Base-by-base conservation (phyloP, 2,888 invertebrate genomes). In the Heliconius charithonia region DNA sequence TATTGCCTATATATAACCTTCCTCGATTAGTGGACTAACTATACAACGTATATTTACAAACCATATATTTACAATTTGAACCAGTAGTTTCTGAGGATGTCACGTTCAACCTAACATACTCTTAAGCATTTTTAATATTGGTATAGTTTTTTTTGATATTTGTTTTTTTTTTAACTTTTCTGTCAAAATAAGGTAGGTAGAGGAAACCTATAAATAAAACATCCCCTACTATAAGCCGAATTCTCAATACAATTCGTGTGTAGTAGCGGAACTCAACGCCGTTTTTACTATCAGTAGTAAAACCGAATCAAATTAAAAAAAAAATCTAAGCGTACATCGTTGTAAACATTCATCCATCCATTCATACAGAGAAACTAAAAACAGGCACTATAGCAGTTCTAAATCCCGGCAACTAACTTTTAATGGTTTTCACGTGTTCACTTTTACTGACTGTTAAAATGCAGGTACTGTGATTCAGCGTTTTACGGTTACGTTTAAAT, bases 381-480 rank as follows among this genome's bases (percentile, higher is more conserved):
- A 74, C 62, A 41, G n/a, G 25, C 19, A 37, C 37, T 63, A 41
- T 56, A n/a, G 32, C 19, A 37, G 32, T 29, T 56, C n/a, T 32
- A 29, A 56, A n/a, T 56, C 71, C 56, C 6, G 32, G 32, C 29
- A 56, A 29, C 71, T 32, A 59, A 72, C 32, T 72, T 72, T 72
- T 72, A 72, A 72, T 72, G 56, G 71, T 72, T 72, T 72, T 72
- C 29, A 56, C 71, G 56, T 72, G 71, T 72, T 56, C 71, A 32
- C 71, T 4, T 71, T 71, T 71, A 71, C 29, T 56, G 56, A 22
- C 29, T 29, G 71, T 56, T 71, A 56, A 71, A 71, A 71, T 29
- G 29, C 71, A 22, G 22, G 45, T 29, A 13, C 71, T 7, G 71
- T 32, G 71, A 72, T 59, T 72, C 56, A 72, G 56, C 51, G 27